These are phyloP conservation scores for Drosophila repletoides DNA, from an alignment of 1,140 invertebrate genomes.

Conservation along the genomic window DNA sequence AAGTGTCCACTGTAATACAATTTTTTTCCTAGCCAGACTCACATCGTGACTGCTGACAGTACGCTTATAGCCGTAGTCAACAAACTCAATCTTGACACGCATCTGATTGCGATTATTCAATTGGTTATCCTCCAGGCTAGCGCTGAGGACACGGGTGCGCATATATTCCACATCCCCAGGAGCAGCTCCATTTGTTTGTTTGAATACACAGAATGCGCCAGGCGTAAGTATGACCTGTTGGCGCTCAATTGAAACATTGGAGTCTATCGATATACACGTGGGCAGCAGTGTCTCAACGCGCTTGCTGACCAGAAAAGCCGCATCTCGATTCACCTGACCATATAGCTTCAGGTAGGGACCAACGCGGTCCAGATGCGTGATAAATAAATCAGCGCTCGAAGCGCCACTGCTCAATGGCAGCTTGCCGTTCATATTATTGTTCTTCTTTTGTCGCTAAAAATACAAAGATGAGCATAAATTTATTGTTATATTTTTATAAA, in stretches of 20 bases:
- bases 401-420: conserved; percentile 18
- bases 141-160: conserved; percentile 54
- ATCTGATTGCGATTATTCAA: conserved; percentile 71
- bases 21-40: too few relatives aligned
- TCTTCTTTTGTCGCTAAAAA: conserved; percentile 49
- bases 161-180: conserved; percentile 71
- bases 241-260: conserved; percentile 64
- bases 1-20: too few relatives aligned
- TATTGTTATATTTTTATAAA: too few relatives aligned
- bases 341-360: conserved; percentile 87
- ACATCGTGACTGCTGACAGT: conserved; percentile 68
- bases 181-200: conserved; percentile 55
- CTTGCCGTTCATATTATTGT: conserved; percentile 53
- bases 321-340: conserved; percentile 84
- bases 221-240: conserved; percentile 60
- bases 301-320: conserved; percentile 59
- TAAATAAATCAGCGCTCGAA: conserved; percentile 60
- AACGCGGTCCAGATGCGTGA: conserved; percentile 87
- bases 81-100: conserved; percentile 84
- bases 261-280: conserved; percentile 66
- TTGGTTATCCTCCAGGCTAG: conserved; percentile 35
- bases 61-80: conserved; percentile 87
- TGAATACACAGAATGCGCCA: conserved; percentile 65
- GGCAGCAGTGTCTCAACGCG: conserved; percentile 64
- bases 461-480: not conserved